A percentile compares a stretch with the other conserved stretches of the same genome.
Evolutionary conservation across 1,140 invertebrate genomes (phyloP).

Genomic region (Anadara kagoshimensis): DNA sequence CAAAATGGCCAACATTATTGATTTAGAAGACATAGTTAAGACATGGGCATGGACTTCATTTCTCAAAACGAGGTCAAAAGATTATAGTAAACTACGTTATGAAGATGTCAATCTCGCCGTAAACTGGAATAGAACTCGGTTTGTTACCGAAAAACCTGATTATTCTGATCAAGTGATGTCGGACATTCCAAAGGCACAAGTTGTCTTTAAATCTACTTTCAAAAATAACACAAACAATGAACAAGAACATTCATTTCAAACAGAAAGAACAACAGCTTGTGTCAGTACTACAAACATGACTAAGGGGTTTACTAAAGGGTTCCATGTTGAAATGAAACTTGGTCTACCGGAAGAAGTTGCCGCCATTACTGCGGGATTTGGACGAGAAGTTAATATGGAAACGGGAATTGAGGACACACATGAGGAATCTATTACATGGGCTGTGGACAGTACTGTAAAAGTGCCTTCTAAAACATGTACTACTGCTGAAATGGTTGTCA

Average conservation of each 20-base stretch:
- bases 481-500: constrained; percentile 73
- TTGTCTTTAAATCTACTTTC: constrained; percentile 75
- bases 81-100: constrained; percentile 69
- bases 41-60: constrained; percentile 74
- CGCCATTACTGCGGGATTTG: constrained; percentile 75
- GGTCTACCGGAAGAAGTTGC: constrained; percentile 74
- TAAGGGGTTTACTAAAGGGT: constrained; percentile 75
- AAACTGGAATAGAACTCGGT: constrained; percentile 72
- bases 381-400: constrained; percentile 75
- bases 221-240: constrained; percentile 73
- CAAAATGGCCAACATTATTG: constrained; percentile 62
- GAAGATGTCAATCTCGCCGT: constrained; percentile 68
- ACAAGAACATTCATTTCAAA: constrained; percentile 76
- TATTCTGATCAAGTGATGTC: constrained; percentile 60
- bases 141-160: constrained; percentile 68
- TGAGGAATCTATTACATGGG: constrained; percentile 74
- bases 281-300: constrained; percentile 70
- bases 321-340: constrained; percentile 73
- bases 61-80: constrained; percentile 64
- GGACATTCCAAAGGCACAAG: constrained; percentile 55
- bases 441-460: constrained; percentile 74
- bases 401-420: constrained; percentile 71
- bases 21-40: constrained; percentile 72
- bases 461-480: constrained; percentile 71
- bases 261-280: constrained; percentile 74